These are phyloP conservation scores for Bombyx huttoni DNA, from an alignment of 2,888 invertebrate genomes.

Conservation along the genomic window DNA sequence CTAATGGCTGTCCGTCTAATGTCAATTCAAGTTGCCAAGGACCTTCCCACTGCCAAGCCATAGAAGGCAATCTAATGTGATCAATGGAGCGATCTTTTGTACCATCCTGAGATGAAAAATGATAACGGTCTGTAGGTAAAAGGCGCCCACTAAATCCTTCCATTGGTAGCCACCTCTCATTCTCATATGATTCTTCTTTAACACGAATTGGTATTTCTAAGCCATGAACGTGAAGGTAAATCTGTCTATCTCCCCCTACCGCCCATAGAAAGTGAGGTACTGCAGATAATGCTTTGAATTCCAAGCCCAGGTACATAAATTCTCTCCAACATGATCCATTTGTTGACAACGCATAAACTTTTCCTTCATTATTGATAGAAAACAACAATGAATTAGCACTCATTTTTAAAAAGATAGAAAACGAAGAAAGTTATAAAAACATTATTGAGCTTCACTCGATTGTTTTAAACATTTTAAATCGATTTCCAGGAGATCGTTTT, in stretches of 20 bases:
- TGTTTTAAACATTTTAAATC: too few species aligned
- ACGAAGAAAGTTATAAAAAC: background rate
- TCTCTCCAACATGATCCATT: slow-evolving; percentile 88
- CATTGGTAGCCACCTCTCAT: slow-evolving; percentile 93
- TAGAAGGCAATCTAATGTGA: slow-evolving; percentile 88
- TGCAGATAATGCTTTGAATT: slow-evolving; percentile 90
- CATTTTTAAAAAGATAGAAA: slow-evolving; percentile 23
- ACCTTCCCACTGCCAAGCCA: slow-evolving; percentile 98
- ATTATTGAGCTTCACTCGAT: too few species aligned
- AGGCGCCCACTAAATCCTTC: slow-evolving; percentile 88
- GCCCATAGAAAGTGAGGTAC: slow-evolving; percentile 92
- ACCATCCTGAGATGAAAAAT: slow-evolving; percentile 90
- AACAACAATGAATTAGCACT: slow-evolving; percentile 82
- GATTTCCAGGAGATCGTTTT: too few species aligned
- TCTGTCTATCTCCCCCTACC: slow-evolving; percentile 92
- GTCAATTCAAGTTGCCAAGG: slow-evolving; percentile 92
- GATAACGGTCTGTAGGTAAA: slow-evolving; percentile 89
- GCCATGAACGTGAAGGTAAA: slow-evolving; percentile 92
- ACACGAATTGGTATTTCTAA: slow-evolving; percentile 92
- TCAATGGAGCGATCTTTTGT: slow-evolving; percentile 82
- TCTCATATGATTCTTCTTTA: slow-evolving; percentile 92
- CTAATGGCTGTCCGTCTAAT: slow-evolving; percentile 87
- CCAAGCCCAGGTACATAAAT: slow-evolving; percentile 86
- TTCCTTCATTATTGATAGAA: slow-evolving; percentile 89
- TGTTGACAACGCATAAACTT: slow-evolving; percentile 87